Percentiles rank a stretch among this genome's conserved stretches.
These are phyloP conservation scores for Lepus townsendii DNA, from an alignment of 2,797 vertebrate species.

Conservation along the genomic window DNA sequence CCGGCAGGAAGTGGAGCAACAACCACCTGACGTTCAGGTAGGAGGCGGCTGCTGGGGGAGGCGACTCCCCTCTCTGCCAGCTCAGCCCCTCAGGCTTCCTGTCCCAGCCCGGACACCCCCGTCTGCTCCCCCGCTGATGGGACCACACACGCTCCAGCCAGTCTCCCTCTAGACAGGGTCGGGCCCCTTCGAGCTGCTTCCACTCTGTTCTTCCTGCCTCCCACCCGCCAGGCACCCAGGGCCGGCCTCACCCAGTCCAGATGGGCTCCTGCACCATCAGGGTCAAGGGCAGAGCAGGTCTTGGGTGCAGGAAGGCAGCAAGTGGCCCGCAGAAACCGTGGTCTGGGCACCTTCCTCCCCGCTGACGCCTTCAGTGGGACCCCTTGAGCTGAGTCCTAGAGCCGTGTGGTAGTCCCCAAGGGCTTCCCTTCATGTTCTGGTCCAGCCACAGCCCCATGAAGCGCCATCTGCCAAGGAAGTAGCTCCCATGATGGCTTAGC, in stretches of 20 bases:
- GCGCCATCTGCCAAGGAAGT: neutral
- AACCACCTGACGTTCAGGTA: conserved; percentile 91
- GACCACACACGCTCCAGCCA: neutral
- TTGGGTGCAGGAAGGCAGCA: neutral
- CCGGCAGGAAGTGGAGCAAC: conserved; percentile 90
- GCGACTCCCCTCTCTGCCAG: rapidly evolving
- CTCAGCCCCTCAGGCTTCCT: conserved; percentile 4
- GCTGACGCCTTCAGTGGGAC: neutral
- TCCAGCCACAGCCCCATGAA: neutral
- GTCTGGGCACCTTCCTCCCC: neutral
- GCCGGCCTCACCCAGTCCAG: neutral
- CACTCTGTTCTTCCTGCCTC: neutral
- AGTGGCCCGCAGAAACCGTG: neutral
- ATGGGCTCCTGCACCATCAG: neutral
- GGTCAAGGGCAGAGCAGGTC: rapidly evolving
- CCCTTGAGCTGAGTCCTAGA: neutral
- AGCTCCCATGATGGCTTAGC: neutral
- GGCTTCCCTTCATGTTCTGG: neutral
- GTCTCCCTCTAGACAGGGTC: neutral
- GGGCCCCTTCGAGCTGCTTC: neutral
- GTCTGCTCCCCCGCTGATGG: rapidly evolving
- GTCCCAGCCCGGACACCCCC: neutral
- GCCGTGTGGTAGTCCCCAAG: neutral
- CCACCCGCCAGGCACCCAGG: neutral
- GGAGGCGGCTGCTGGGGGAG: neutral